These are phyloP conservation scores for Hydractinia echinata DNA, from an alignment of 30 jellyfish, hydroid and myxozoan species.

Conservation along the genomic window DNA sequence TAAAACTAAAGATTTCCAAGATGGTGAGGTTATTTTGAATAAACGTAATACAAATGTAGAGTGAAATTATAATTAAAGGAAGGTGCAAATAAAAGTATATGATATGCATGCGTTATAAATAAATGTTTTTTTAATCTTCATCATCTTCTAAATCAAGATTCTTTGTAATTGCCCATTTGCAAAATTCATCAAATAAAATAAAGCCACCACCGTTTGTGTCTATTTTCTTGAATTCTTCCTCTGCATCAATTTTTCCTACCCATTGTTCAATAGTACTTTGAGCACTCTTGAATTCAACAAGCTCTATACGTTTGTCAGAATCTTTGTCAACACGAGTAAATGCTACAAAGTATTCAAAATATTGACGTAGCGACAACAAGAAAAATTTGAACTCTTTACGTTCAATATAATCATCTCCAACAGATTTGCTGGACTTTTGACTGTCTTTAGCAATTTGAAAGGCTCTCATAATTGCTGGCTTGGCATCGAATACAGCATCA, in stretches of 20 bases:
- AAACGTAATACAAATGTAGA: too few species aligned
- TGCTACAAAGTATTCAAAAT: conserved; percentile 50
- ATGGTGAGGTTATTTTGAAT: neutral
- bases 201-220: conserved; percentile 47
- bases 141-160: conserved; percentile 50
- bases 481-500: conserved; percentile 45
- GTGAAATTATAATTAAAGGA: too few species aligned
- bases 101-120: too few species aligned
- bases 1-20: neutral
- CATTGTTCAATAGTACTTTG: conserved; percentile 39
- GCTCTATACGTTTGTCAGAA: conserved; percentile 37
- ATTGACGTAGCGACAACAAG: conserved; percentile 36
- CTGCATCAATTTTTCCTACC: conserved; percentile 53
- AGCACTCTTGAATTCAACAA: conserved; percentile 32
- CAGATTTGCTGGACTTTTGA: conserved; percentile 6
- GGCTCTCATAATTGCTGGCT: conserved; percentile 50
- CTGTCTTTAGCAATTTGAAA: conserved; percentile 40
- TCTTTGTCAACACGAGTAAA: conserved; percentile 30
- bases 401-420: conserved; percentile 41
- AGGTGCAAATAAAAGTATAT: too few species aligned
- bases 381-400: conserved; percentile 36
- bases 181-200: conserved; percentile 43
- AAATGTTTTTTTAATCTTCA: conserved; percentile 5
- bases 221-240: conserved; percentile 40
- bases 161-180: conserved; percentile 49